These are phyloP conservation scores for Cryptoblepharus egeriae DNA, from an alignment of 2,797 vertebrate species.

Conservation along the genomic window DNA sequence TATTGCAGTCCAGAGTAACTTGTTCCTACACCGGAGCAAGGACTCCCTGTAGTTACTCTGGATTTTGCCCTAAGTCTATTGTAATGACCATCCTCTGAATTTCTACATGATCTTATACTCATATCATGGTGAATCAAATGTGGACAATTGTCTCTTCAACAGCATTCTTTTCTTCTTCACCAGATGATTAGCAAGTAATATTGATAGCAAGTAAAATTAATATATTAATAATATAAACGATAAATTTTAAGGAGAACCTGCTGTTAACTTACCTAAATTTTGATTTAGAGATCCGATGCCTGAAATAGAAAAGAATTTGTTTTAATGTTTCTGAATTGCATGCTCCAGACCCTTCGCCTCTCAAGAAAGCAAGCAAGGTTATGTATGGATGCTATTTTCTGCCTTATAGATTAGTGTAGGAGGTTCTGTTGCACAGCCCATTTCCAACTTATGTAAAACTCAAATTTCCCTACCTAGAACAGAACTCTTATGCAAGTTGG, in stretches of 20 bases:
- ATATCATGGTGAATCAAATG: background rate
- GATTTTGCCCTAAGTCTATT: too few species aligned
- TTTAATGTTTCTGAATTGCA: slow-evolving; percentile 50
- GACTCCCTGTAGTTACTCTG: too few species aligned
- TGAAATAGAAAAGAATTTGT: slow-evolving; percentile 87
- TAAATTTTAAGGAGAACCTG: too few species aligned
- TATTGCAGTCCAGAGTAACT: too few species aligned
- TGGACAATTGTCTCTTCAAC: background rate
- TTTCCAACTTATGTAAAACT: too few species aligned
- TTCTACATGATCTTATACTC: background rate
- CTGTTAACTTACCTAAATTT: slow-evolving; percentile 97
- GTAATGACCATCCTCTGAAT: background rate
- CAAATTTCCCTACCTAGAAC: too few species aligned
- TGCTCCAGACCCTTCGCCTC: slow-evolving; percentile 15
- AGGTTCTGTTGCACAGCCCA: too few species aligned
- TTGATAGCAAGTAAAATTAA: too few species aligned
- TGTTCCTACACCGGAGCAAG: too few species aligned
- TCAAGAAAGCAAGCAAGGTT: background rate
- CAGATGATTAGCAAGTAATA: background rate
- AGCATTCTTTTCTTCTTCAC: background rate
- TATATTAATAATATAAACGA: background rate
- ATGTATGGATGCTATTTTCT: background rate
- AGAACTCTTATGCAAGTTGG: too few species aligned
- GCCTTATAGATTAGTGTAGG: background rate
- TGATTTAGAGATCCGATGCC: slow-evolving; percentile 99